Percentiles rank a stretch among this genome's conserved stretches.
Evolutionary conservation across 2,888 invertebrate species (phyloP).

Genomic region (Ophion costatus): DNA sequence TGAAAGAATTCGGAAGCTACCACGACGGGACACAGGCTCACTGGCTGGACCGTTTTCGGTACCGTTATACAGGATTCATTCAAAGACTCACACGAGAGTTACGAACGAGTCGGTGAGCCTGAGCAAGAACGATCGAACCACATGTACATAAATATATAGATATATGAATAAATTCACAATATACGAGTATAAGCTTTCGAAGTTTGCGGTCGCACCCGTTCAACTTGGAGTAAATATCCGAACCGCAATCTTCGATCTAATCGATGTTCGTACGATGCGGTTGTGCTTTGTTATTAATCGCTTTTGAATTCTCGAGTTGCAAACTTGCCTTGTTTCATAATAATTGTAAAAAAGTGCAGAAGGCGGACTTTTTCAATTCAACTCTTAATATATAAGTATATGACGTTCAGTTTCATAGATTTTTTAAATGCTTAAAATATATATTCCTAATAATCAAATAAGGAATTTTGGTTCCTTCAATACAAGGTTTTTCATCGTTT

Average conservation of each 20-base stretch:
- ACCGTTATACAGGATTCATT: slow-evolving; percentile 73
- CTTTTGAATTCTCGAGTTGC: slow-evolving; percentile 16
- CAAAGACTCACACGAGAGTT: slow-evolving; percentile 64
- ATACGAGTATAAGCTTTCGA: slow-evolving; percentile 40
- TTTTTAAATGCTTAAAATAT: too few relatives aligned
- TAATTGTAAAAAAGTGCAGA: slow-evolving; percentile 4
- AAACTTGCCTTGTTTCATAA: not conserved
- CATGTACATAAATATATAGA: slow-evolving; percentile 41
- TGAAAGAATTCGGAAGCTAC: slow-evolving; percentile 69
- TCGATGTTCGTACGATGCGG: slow-evolving; percentile 54
- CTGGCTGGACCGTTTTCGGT: slow-evolving; percentile 72
- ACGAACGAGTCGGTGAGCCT: slow-evolving; percentile 54
- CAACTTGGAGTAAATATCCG: slow-evolving; percentile 36
- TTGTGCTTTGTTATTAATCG: slow-evolving; percentile 13
- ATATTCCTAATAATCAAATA: too few relatives aligned
- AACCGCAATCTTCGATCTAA: slow-evolving; percentile 33
- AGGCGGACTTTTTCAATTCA: too few relatives aligned
- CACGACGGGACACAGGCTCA: slow-evolving; percentile 65
- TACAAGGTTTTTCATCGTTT: not conserved
- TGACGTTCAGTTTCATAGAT: too few relatives aligned
- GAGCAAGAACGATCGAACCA: slow-evolving; percentile 43
- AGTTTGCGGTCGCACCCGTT: slow-evolving; percentile 61
- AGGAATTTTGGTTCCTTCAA: not conserved
- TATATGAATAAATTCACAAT: not conserved
- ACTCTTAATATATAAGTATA: too few relatives aligned